phyloP scores from a whole-genome alignment of 2,888 invertebrate species.

The Rhyacophila evoluta region DNA sequence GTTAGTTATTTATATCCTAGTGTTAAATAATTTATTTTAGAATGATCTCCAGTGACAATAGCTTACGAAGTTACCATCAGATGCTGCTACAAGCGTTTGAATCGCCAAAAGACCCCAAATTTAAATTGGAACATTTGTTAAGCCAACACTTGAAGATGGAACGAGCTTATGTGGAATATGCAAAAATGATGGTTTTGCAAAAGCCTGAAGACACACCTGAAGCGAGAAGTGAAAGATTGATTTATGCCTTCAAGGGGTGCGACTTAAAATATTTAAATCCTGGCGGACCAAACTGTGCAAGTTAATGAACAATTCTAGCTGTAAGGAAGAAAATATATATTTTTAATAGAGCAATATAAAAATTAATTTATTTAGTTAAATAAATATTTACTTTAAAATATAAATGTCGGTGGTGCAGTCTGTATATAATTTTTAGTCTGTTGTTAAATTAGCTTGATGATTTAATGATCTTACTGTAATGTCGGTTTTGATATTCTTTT shows the following conservation, averaged over 20 bases:
- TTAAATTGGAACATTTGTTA: background rate
- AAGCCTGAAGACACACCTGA: background rate
- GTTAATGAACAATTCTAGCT: too few species aligned
- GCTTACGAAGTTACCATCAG: conserved; percentile 14
- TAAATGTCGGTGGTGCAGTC: too few species aligned
- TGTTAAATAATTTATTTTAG: conserved; percentile 4
- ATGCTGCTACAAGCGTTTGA: background rate
- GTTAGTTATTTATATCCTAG: too few species aligned
- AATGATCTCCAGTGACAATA: conserved; percentile 30
- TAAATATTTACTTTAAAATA: too few species aligned
- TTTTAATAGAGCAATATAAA: too few species aligned
- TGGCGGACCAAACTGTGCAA: background rate
- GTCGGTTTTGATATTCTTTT: too few species aligned
- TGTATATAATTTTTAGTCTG: too few species aligned
- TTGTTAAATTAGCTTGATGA: too few species aligned
- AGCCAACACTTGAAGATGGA: conserved; percentile 10
- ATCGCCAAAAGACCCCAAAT: background rate
- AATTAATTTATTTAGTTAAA: too few species aligned
- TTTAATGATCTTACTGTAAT: too few species aligned
- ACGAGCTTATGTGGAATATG: conserved; percentile 35
- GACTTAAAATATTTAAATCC: conserved; percentile 16
- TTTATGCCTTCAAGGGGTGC: conserved; percentile 38
- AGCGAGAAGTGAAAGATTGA: conserved; percentile 25
- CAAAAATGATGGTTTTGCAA: conserved; percentile 27
- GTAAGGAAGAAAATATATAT: too few species aligned